Conservation (phyloP, 2,888 invertebrate genomes). For the Cryptus armator region DNA sequence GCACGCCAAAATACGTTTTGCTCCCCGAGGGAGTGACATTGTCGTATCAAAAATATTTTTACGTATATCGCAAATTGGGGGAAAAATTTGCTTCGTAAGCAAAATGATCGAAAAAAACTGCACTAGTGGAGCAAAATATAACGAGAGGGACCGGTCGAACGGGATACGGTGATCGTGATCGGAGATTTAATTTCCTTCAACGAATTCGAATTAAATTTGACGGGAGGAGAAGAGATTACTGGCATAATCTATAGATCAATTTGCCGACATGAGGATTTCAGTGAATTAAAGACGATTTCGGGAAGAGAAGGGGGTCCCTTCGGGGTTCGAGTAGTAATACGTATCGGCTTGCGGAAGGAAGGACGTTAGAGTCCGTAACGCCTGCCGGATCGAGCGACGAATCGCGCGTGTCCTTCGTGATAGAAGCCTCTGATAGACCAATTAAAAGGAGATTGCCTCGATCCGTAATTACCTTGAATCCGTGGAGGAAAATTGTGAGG, state of each 20-base stretch:
- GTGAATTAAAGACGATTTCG: constrained; percentile 63
- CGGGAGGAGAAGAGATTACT: constrained; percentile 17
- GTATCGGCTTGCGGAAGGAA: constrained; percentile 19
- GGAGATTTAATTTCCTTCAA: constrained; percentile 6
- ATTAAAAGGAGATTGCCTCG: constrained; percentile 78
- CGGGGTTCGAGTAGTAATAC: constrained; percentile 42
- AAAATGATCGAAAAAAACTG: neutral
- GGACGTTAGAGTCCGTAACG: constrained; percentile 52
- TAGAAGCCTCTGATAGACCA: constrained; percentile 77
- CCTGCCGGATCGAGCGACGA: constrained; percentile 63
- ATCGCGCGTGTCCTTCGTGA: constrained; percentile 70
- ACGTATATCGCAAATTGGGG: neutral
- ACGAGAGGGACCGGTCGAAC: neutral
- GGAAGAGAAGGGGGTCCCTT: constrained; percentile 35
- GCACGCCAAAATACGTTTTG: constrained; percentile 65
- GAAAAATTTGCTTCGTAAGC: neutral
- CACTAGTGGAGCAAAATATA: neutral
- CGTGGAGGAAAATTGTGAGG: constrained; percentile 69
- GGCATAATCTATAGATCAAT: constrained; percentile 42
- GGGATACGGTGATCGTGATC: neutral
- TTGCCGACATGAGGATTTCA: constrained; percentile 25
- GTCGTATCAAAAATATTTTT: constrained; percentile 8
- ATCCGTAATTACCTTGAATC: constrained; percentile 72
- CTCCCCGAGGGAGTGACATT: neutral
- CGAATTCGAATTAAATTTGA: constrained; percentile 40